Base-by-base conservation (phyloP, 2,888 invertebrate genomes). In the Pseudoips prasinana region DNA sequence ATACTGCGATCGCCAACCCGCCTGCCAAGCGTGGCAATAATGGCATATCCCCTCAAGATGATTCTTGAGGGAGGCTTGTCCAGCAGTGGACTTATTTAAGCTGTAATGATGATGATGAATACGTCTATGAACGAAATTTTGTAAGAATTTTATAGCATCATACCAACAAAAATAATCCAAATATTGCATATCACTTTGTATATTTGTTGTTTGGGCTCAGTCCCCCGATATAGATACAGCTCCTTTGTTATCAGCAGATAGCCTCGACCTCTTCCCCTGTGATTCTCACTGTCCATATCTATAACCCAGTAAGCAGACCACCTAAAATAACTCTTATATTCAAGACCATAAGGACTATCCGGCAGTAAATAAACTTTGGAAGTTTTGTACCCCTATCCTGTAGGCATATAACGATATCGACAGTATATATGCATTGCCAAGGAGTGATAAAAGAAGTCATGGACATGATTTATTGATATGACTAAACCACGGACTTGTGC, bases 251-350 rank as follows among this genome's bases (percentile, higher is more conserved):
- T 85, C 86, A 61, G 52, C 39, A 66, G 76, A 83, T 81, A 85
- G 64, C 84, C 84, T 76, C 85, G 83, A 85, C 84, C 84, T 82
- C 79, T 73, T 71, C 77, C 79, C n/a, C 73, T 67, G 60, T 67
- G 68, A n/a, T n/a, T n/a, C n/a, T n/a, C 65, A 63, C 42, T 61
- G 55, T n/a, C n/a, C n/a, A 56, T 68, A 65, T 52, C 50, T 20
- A 7, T n/a, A 7, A 20, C 20, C 19, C 19, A 43, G 22, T 18
- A n/a, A 26, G 6, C 9, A 19, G 27, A 30, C 42, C 47, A 17
- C 10, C 31, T 4, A 57, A 61, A 51, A 31, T 57, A 22, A 51
- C 46, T 55, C 44, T 40, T 77, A 75, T 57, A 39, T 7, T 29
- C 6, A 35, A 0, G 1, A 0, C 0, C 19, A 36, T 60, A 67